Evolutionary conservation across 2,113 vertebrate genomes (phyloP).

Genomic region (Peromyscus maniculatus): DNA sequence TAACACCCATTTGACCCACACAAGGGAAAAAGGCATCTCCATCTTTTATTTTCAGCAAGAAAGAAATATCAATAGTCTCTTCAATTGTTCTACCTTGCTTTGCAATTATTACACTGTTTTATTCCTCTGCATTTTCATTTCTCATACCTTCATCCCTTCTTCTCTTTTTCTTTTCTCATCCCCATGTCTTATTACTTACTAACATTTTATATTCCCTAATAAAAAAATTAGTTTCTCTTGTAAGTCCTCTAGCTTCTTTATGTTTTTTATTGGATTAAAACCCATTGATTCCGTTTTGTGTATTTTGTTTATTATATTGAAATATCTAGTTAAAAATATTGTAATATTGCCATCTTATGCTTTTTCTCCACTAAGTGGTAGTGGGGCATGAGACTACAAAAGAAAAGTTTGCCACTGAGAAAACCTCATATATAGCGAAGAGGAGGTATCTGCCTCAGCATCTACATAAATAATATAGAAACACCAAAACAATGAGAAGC

Average conservation of each 20-base stretch:
- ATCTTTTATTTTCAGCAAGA: neutral
- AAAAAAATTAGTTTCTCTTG: neutral
- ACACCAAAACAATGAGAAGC: neutral
- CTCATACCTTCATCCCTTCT: neutral
- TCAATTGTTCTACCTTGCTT: neutral
- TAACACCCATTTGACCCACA: neutral
- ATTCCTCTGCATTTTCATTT: neutral
- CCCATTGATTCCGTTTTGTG: neutral
- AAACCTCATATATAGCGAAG: neutral
- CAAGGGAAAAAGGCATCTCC: neutral
- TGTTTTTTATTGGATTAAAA: neutral
- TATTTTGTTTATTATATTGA: neutral
- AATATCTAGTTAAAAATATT: neutral
- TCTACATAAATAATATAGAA: neutral
- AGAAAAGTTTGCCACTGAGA: neutral
- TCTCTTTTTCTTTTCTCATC: neutral
- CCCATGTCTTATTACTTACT: neutral
- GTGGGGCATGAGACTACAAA: neutral
- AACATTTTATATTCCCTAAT: neutral
- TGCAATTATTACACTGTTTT: neutral
- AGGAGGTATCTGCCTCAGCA: neutral
- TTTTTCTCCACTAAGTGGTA: neutral
- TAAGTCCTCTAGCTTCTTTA: neutral
- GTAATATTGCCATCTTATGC: neutral
- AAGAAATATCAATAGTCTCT: neutral